These are phyloP conservation scores for Sylvietta virens DNA, from an alignment of 2,113 vertebrate species.

Conservation along the genomic window DNA sequence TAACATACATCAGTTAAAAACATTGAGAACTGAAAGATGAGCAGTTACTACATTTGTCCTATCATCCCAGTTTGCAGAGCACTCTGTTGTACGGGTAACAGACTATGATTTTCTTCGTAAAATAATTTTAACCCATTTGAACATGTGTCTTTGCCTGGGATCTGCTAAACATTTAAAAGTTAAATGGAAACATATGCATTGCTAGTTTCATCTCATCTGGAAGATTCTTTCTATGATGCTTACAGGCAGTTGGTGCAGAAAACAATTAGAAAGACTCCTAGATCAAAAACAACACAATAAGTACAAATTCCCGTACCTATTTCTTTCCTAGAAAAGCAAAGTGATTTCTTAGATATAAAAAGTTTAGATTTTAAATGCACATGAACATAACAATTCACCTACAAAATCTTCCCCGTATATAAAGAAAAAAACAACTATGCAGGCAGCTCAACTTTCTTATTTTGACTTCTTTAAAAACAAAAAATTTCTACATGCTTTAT, in stretches of 20 bases:
- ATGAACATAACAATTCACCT: neutral
- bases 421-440: neutral
- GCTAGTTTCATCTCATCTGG: neutral
- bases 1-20: neutral
- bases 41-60: neutral
- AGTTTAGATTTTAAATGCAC: neutral
- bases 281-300: neutral
- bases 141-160: neutral
- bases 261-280: neutral
- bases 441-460: neutral
- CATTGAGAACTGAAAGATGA: accelerated
- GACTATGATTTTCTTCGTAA: neutral
- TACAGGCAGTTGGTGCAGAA: neutral
- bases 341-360: neutral
- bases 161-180: neutral
- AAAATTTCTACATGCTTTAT: neutral
- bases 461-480: neutral
- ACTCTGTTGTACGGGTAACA: neutral
- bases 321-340: neutral
- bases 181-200: neutral
- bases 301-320: neutral
- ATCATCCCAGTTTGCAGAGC: neutral
- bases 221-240: neutral
- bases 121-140: neutral
- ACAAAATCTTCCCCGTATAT: neutral